Evolutionary conservation across 2,113 vertebrate genomes (phyloP).

Genomic region (Corynorhinus townsendii): DNA sequence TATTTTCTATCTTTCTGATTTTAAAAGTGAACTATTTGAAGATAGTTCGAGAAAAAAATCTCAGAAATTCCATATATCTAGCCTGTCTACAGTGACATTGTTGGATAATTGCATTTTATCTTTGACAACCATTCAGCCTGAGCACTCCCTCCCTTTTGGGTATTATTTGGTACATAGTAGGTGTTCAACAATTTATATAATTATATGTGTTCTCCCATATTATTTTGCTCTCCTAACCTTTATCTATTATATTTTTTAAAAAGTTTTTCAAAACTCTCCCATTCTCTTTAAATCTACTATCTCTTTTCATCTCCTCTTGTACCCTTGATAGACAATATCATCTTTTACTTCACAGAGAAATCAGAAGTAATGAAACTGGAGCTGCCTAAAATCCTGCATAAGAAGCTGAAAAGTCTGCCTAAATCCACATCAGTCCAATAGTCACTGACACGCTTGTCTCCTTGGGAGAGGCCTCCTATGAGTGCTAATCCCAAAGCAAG

Average conservation of each 20-base stretch:
- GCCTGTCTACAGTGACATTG: background rate
- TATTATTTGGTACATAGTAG: background rate
- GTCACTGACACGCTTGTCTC: background rate
- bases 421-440: background rate
- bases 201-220: background rate
- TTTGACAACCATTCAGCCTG: background rate
- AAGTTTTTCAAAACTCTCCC: background rate
- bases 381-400: background rate
- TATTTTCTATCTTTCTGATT: background rate
- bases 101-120: background rate
- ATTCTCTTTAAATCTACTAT: background rate
- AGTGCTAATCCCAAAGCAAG: background rate
- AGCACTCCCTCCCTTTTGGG: rapidly evolving
- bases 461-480: background rate
- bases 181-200: background rate
- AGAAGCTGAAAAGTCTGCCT: background rate
- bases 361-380: background rate
- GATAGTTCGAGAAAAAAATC: background rate
- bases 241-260: too few species aligned
- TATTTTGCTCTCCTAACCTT: background rate
- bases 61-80: background rate
- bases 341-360: background rate
- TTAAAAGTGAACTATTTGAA: background rate
- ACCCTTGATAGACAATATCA: background rate
- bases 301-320: background rate